Evolutionary conservation across 2,113 vertebrate genomes (phyloP).

Genomic region (Dasypus novemcinctus): DNA sequence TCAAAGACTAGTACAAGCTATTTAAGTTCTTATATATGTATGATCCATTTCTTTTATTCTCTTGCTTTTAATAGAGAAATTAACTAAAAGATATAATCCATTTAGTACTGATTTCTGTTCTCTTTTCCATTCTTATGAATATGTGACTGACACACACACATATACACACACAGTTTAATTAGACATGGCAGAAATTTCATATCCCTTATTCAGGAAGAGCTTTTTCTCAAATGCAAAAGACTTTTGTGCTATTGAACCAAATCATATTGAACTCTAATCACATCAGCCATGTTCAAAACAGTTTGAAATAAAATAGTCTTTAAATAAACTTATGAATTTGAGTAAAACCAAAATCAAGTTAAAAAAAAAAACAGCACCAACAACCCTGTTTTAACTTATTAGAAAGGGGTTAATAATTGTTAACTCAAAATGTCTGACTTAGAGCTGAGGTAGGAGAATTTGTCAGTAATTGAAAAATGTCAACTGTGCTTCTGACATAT

Average conservation of each 20-base stretch:
- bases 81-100: neutral
- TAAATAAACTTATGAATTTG: neutral
- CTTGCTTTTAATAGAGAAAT: slow-evolving; percentile 6
- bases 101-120: neutral
- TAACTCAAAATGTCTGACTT: neutral
- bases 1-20: neutral
- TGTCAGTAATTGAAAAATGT: neutral
- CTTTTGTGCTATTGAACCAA: neutral
- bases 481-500: neutral
- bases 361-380: too few species aligned
- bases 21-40: neutral
- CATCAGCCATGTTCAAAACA: neutral
- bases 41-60: slow-evolving; percentile 21
- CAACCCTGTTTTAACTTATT: neutral
- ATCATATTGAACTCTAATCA: neutral
- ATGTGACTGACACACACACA: neutral
- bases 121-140: neutral
- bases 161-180: neutral
- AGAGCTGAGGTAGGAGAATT: neutral
- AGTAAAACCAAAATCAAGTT: neutral
- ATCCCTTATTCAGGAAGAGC: neutral
- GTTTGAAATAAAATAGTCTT: neutral
- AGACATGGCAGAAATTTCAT: neutral
- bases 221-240: neutral
- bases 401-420: neutral